Conservation (phyloP, 2,113 vertebrate genomes). For the Trachemys scripta region DNA sequence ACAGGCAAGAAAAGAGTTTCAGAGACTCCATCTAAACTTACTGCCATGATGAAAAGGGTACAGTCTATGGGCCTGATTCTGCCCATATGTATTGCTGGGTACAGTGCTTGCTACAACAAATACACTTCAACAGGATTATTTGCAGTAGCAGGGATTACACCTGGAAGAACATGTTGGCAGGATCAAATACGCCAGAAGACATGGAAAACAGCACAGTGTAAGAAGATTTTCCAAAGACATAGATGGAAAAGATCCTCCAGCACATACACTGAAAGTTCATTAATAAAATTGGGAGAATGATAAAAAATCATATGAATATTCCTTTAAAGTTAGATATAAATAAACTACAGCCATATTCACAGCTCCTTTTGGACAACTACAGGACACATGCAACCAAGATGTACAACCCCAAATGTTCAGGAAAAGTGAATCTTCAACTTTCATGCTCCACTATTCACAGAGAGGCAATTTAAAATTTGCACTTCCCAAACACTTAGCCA, state of each 20-base stretch:
- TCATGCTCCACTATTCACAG: not conserved
- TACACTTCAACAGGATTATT: not conserved
- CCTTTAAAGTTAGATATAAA: slow-evolving; percentile 18
- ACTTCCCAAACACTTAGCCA: not conserved
- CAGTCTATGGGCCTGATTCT: not conserved
- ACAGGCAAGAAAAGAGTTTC: not conserved
- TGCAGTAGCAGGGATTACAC: not conserved
- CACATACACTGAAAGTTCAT: not conserved
- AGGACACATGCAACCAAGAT: not conserved
- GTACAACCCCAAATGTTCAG: not conserved
- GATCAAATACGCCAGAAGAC: not conserved
- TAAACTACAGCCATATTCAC: not conserved
- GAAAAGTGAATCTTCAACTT: not conserved
- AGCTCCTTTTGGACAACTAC: not conserved
- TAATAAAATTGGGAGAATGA: not conserved
- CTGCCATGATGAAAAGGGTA: not conserved
- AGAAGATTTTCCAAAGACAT: not conserved
- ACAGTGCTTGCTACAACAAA: not conserved
- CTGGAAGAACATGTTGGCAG: accelerated
- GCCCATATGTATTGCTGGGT: not conserved
- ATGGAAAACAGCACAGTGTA: not conserved
- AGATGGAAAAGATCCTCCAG: not conserved
- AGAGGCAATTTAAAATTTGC: not conserved
- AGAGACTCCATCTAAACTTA: not conserved
- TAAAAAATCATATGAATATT: not conserved